Base-by-base conservation (phyloP, 2,797 vertebrate genomes). In the Sebastes elongatus region DNA sequence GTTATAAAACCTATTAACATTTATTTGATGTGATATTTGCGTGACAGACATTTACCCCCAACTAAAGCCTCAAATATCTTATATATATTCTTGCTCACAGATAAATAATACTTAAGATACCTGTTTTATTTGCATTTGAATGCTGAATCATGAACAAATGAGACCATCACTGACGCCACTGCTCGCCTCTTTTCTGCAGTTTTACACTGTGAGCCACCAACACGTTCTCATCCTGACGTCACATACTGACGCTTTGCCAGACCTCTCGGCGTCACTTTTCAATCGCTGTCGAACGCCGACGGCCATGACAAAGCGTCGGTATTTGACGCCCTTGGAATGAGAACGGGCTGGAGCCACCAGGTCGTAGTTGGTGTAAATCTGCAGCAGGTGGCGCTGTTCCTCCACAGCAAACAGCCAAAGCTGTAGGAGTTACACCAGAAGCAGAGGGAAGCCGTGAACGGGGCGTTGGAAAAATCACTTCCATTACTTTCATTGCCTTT, bases 371-470 rank as follows among this genome's bases (percentile, higher is more conserved):
- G 25, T 38, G 23, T 5, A 52, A 52, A 27, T 56, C 42, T 80
- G 71, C 80, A 61, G 55, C 55, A 79, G 78, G 49, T 67, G 84
- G 76, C 4, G 42, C 78, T 71, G 69, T 79, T 86, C 14, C 38
- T 53, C 28, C 61, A 70, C 7, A 62, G 16, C 22, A 63, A 70
- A 56, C 20, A 11, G 16, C 28, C 46, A 53, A 25, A 33, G 22
- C 27, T 63, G 22, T 2, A 38, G 18, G n/a, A 46, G n/a, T 16
- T 32, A 1, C 5, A 9, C 6, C 10, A 80, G 22, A 20, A 27
- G 10, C 25, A 71, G 27, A 62, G n/a, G 20, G 55, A 30, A 18
- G 42, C 42, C 1, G 6, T 46, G 1, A 42, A n/a, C 4, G 27
- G 20, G 52, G 52, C 9, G 10, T n/a, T 11, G 6, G 10, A 52